Evolutionary conservation across 2,888 invertebrate genomes (phyloP).

Genomic region (Psococerastis gibbosa): DNA sequence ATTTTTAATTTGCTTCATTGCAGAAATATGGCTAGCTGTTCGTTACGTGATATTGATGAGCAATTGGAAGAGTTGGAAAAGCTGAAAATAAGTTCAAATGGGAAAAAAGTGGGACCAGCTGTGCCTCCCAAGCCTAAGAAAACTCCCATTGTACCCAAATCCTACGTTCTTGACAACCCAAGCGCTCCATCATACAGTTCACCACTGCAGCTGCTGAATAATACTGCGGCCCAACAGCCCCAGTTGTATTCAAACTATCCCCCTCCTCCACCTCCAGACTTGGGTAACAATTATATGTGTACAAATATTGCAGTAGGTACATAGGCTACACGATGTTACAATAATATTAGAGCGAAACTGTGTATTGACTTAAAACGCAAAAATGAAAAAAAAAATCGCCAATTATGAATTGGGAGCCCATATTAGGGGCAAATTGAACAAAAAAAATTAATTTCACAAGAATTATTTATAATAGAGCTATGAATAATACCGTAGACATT

Average conservation of each 20-base stretch:
- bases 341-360: no score
- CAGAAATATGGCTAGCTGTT: conserved; percentile 4
- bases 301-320: no score
- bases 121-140: conserved; percentile 61
- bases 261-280: conserved; percentile 14
- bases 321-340: no score
- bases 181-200: conserved; percentile 58
- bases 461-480: no score
- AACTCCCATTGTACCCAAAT: conserved; percentile 49
- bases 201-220: conserved; percentile 31
- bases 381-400: no score
- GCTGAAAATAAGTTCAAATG: conserved; percentile 17
- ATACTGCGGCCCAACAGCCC: conserved; percentile 23
- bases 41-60: conserved; percentile 1
- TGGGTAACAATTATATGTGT: no score
- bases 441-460: no score
- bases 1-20: no score
- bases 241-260: conserved; percentile 27
- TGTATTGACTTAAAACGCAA: no score
- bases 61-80: conserved; percentile 16
- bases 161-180: conserved; percentile 46
- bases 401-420: no score
- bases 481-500: no score
- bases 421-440: no score
- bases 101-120: conserved; percentile 50